A percentile compares a stretch with the other conserved stretches of the same genome.
Conservation (phyloP, 1,140 invertebrate species). For the Drosophila hydei region DNA sequence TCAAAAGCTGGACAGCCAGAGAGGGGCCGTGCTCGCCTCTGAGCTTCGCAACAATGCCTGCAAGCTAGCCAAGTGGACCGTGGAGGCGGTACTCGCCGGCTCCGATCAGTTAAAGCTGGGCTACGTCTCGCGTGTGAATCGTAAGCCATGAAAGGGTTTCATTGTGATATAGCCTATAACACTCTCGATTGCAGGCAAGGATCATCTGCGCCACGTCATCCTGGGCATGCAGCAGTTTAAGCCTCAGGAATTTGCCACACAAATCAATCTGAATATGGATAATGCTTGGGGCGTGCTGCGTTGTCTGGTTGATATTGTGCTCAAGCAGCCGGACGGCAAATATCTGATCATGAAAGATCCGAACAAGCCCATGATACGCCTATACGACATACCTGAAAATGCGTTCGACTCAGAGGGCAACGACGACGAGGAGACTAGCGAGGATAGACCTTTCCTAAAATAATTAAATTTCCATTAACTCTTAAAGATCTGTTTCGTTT, state of each 20-base stretch:
- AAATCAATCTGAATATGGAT: slow-evolving; percentile 99
- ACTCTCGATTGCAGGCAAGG: slow-evolving; percentile 80
- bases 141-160: slow-evolving; percentile 71
- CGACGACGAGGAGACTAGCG: slow-evolving; percentile 90
- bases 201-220: slow-evolving; percentile 98
- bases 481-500: background rate
- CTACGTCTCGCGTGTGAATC: slow-evolving; percentile 96
- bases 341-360: slow-evolving; percentile 99
- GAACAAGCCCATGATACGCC: slow-evolving; percentile 97
- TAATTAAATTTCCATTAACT: slow-evolving; percentile 1
- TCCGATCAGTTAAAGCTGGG: slow-evolving; percentile 99
- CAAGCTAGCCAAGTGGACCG: slow-evolving; percentile 99
- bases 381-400: slow-evolving; percentile 99
- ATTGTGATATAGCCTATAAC: background rate
- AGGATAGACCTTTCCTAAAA: slow-evolving; percentile 35
- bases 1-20: slow-evolving; percentile 97
- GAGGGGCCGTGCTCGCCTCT: slow-evolving; percentile 98
- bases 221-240: slow-evolving; percentile 99
- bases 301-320: slow-evolving; percentile 98
- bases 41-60: slow-evolving; percentile 99
- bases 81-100: slow-evolving; percentile 97
- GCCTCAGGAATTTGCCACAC: slow-evolving; percentile 98
- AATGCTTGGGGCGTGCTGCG: slow-evolving; percentile 99
- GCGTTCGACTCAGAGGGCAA: slow-evolving; percentile 98
- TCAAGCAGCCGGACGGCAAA: slow-evolving; percentile 98